phyloP scores from a whole-genome alignment of 2,113 vertebrate genomes.

The Poicephalus gulielmi region DNA sequence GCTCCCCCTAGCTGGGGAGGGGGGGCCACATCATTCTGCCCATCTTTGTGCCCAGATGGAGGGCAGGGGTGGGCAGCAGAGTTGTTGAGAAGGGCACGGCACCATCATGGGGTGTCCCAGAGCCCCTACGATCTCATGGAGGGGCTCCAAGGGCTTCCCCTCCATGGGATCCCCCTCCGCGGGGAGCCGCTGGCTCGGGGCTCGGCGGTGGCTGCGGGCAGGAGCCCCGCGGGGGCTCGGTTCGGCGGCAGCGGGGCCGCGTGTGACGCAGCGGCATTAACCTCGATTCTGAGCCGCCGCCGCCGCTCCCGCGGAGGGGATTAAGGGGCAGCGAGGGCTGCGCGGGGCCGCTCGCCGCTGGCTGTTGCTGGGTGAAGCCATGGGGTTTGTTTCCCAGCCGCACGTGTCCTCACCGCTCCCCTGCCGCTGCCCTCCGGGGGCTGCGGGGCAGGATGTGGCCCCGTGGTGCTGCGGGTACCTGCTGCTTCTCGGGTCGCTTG shows the following conservation, averaged over 20 bases:
- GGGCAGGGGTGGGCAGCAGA: not conserved
- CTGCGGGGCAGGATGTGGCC: not conserved
- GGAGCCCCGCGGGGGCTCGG: not conserved
- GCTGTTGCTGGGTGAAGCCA: slow-evolving; percentile 18
- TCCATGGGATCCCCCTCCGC: fast-evolving
- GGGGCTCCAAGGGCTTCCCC: not conserved
- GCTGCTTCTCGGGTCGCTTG: fast-evolving
- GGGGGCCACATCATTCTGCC: not conserved
- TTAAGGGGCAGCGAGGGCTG: slow-evolving; percentile 16
- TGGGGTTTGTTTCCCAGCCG: not conserved
- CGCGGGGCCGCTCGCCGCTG: not conserved
- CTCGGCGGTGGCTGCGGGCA: not conserved
- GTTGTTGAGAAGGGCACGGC: not conserved
- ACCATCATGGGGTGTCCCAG: not conserved
- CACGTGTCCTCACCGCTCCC: fast-evolving
- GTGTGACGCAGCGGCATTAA: slow-evolving; percentile 64
- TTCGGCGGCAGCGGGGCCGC: not conserved
- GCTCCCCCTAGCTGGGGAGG: not conserved
- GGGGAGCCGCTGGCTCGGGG: not conserved
- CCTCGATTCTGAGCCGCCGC: slow-evolving; percentile 22
- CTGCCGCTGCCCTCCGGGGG: not conserved
- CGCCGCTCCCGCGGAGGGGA: not conserved
- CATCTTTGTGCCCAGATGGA: not conserved
- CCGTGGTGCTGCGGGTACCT: not conserved
- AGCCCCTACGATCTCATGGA: fast-evolving